Percentiles rank a stretch among this genome's conserved stretches.
These are phyloP conservation scores for Sepioteuthis lessoniana DNA, from an alignment of 2,888 invertebrate species.

Conservation along the genomic window DNA sequence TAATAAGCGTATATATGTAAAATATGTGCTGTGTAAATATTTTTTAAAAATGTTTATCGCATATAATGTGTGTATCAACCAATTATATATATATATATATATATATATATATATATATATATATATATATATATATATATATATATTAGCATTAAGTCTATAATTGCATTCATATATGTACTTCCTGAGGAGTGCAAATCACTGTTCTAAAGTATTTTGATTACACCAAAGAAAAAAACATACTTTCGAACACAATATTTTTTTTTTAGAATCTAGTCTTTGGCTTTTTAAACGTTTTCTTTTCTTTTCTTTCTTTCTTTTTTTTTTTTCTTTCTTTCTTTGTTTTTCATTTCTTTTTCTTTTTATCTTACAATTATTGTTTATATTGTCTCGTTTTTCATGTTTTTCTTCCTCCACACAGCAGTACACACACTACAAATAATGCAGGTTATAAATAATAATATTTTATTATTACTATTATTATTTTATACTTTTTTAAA, in stretches of 20 bases:
- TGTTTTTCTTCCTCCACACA: not conserved
- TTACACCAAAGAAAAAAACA: not conserved
- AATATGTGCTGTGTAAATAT: not conserved
- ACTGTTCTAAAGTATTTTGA: not conserved
- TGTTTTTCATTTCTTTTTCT: not conserved
- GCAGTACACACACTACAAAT: not conserved
- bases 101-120: not conserved
- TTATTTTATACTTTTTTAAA: not conserved
- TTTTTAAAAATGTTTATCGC: not conserved
- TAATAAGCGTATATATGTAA: not conserved
- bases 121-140: not conserved
- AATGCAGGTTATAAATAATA: not conserved
- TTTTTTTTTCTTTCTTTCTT: not conserved
- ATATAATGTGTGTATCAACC: not conserved
- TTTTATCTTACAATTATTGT: not conserved
- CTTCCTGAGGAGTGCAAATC: not conserved
- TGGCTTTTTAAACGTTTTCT: not conserved
- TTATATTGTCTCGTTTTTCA: not conserved
- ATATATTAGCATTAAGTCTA: not conserved
- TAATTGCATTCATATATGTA: not conserved
- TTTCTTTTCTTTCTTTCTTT: not conserved
- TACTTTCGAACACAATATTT: not conserved
- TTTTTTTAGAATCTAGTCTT: not conserved
- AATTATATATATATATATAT: slow-evolving; percentile 3
- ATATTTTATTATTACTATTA: not conserved